phyloP scores from a whole-genome alignment of 1,140 invertebrate species.

The Galendromus occidentalis region DNA sequence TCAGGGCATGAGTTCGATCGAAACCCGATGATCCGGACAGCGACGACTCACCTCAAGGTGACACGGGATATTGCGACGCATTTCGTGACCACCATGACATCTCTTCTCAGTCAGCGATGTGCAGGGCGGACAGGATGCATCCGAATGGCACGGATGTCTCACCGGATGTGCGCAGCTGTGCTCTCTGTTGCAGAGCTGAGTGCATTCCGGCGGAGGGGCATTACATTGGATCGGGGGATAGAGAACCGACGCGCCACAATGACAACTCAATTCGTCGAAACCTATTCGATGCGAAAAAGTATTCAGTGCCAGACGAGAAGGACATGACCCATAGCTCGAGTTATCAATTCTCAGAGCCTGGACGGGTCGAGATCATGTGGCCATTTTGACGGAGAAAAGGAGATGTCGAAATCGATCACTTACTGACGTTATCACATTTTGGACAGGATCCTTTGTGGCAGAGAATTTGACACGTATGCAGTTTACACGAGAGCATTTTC shows the following conservation, averaged over 20 bases:
- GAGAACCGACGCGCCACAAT: constrained; percentile 63
- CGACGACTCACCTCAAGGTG: neutral
- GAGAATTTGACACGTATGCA: constrained; percentile 62
- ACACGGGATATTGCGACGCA: constrained; percentile 23
- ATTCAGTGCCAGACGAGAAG: too few relatives aligned
- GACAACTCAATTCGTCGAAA: constrained; percentile 76
- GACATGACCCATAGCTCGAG: too few relatives aligned
- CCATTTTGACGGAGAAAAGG: too few relatives aligned
- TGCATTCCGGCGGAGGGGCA: constrained; percentile 55
- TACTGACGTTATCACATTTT: constrained; percentile 56
- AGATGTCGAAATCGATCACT: constrained; percentile 23
- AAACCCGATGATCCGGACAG: too few relatives aligned
- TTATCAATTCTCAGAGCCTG: too few relatives aligned
- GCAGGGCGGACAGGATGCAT: constrained; percentile 68
- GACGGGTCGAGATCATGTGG: too few relatives aligned
- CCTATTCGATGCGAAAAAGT: constrained; percentile 27
- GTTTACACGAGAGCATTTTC: constrained; percentile 44
- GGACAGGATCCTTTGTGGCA: constrained; percentile 75
- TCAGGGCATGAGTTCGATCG: too few relatives aligned
- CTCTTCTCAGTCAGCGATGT: constrained; percentile 63
- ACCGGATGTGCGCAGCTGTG: constrained; percentile 62
- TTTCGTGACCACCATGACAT: constrained; percentile 73
- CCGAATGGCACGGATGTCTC: constrained; percentile 53
- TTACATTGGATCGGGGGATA: constrained; percentile 81
- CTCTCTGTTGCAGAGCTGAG: constrained; percentile 46